Conservation (phyloP, 2,797 vertebrate species). For the Caiman crocodilus region DNA sequence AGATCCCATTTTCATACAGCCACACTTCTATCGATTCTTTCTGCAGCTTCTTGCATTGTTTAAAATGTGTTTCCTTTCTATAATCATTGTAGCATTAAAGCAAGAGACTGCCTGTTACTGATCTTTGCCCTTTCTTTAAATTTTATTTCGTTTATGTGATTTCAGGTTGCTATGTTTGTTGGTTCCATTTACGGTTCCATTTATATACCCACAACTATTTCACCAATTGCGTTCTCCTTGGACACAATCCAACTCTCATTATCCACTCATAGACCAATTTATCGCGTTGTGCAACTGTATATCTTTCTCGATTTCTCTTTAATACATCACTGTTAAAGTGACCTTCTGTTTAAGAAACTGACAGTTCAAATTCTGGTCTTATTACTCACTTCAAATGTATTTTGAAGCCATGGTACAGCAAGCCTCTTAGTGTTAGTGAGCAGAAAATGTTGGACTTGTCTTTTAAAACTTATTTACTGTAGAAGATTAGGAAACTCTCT, state of each 20-base stretch:
- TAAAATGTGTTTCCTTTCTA: neutral
- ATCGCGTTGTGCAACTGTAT: neutral
- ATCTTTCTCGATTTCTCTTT: neutral
- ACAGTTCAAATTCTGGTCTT: neutral
- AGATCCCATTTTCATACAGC: neutral
- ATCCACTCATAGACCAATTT: neutral
- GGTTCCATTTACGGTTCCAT: neutral
- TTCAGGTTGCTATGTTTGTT: constrained; percentile 11
- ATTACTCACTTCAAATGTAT: neutral
- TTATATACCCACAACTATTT: neutral
- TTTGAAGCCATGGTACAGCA: neutral
- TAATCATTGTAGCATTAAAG: neutral
- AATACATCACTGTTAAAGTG: neutral
- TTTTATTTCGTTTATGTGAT: neutral
- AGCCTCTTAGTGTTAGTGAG: neutral
- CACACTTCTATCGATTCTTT: neutral
- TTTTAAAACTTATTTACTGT: neutral
- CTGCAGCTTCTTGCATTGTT: neutral
- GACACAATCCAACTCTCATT: neutral
- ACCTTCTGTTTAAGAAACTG: neutral
- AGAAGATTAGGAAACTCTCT: neutral
- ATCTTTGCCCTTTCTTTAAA: neutral
- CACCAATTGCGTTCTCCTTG: constrained; percentile 1
- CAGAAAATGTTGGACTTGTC: neutral
- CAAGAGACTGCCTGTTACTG: neutral